Conservation (phyloP, 2,113 vertebrate genomes). For the Papio anubis region DNA sequence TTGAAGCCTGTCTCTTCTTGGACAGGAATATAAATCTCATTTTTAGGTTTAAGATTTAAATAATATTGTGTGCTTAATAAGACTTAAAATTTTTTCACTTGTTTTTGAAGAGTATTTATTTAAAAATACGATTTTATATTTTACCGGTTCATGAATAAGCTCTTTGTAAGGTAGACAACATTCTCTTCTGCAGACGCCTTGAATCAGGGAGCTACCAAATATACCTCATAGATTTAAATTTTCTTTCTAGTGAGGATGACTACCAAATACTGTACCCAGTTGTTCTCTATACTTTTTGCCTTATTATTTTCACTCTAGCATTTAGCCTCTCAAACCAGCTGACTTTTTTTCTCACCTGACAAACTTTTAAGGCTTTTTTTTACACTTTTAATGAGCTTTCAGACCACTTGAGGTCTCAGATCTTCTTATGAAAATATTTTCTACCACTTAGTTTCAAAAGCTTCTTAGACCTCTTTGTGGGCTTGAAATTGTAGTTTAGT, state of each 20-base stretch:
- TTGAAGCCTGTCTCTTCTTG: slow-evolving; percentile 27
- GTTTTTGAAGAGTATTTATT: slow-evolving; percentile 34
- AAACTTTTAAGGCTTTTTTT: neutral
- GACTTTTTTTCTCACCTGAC: neutral
- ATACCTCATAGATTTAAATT: neutral
- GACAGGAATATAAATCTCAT: slow-evolving; percentile 16
- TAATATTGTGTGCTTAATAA: neutral
- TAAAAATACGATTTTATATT: slow-evolving; percentile 41
- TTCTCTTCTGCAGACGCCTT: neutral
- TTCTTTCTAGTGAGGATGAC: neutral
- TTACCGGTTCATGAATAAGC: neutral
- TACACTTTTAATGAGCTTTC: neutral
- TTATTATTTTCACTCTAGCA: neutral
- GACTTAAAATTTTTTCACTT: neutral
- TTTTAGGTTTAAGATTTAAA: slow-evolving; percentile 57
- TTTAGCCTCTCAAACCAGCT: neutral
- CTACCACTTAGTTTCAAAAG: neutral
- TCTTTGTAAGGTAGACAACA: neutral
- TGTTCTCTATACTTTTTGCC: neutral
- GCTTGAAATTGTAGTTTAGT: neutral
- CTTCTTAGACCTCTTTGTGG: neutral
- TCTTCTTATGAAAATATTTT: slow-evolving; percentile 21
- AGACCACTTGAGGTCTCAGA: neutral
- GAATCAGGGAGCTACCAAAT: neutral
- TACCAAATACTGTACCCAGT: neutral